phyloP scores from a whole-genome alignment of 2,797 vertebrate genomes.

The Leptoclinus maculatus region DNA sequence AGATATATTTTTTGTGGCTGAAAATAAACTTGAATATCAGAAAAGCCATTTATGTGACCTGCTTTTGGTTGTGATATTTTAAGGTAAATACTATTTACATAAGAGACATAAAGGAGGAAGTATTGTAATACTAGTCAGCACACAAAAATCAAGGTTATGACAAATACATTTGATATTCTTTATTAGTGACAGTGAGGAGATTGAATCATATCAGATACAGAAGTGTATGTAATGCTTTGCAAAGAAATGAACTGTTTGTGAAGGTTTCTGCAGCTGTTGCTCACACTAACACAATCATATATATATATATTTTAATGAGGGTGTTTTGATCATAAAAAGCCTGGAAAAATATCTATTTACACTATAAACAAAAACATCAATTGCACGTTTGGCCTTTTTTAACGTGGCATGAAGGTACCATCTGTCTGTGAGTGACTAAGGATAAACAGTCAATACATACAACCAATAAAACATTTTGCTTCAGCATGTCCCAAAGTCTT shows the following conservation, averaged over 20 bases:
- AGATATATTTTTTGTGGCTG: slow-evolving; percentile 81
- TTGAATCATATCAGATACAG: slow-evolving; percentile 23
- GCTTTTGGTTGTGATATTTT: not conserved
- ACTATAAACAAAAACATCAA: slow-evolving; percentile 81
- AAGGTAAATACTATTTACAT: not conserved
- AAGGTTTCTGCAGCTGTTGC: slow-evolving; percentile 23
- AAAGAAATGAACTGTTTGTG: slow-evolving; percentile 54
- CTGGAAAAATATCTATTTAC: slow-evolving; percentile 77
- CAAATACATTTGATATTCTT: slow-evolving; percentile 24
- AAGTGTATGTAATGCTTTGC: slow-evolving; percentile 9
- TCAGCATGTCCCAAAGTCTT: not conserved
- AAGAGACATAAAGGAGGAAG: not conserved
- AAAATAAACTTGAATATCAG: slow-evolving; percentile 73
- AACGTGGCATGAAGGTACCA: slow-evolving; percentile 19
- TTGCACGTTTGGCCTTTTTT: slow-evolving; percentile 73
- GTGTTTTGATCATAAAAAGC: slow-evolving; percentile 54
- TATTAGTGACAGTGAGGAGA: slow-evolving; percentile 43
- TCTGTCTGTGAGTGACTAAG: slow-evolving; percentile 30
- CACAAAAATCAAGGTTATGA: slow-evolving; percentile 13
- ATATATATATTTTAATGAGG: slow-evolving; percentile 17
- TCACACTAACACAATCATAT: slow-evolving; percentile 40
- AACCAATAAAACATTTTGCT: slow-evolving; percentile 28
- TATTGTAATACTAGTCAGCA: slow-evolving; percentile 4
- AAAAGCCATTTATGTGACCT: slow-evolving; percentile 4
- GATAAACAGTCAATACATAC: slow-evolving; percentile 32